Conservation (phyloP, 2,888 invertebrate genomes). For the Nyleta sp. region DNA sequence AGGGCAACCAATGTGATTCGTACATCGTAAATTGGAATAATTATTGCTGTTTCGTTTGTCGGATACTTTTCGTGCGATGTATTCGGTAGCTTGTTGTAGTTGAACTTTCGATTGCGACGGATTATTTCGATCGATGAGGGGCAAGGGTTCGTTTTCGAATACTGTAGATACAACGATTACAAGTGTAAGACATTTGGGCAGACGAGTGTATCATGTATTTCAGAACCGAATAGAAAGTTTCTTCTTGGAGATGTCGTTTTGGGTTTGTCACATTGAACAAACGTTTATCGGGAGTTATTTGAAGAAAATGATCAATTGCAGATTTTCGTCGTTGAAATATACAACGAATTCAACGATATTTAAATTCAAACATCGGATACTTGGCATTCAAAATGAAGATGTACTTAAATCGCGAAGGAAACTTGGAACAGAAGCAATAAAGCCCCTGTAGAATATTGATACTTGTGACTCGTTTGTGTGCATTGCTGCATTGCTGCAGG, state of each 20-base stretch:
- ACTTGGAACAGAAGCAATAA: conserved; percentile 5
- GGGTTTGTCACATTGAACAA: no score
- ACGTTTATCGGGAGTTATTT: no score
- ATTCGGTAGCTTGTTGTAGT: conserved; percentile 12
- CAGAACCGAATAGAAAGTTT: conserved; percentile 39
- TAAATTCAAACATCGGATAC: not conserved
- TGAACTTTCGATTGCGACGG: not conserved
- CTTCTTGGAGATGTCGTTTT: no score
- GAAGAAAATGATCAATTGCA: no score
- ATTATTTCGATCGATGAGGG: not conserved
- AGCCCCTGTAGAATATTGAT: conserved; percentile 1
- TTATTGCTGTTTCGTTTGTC: conserved; percentile 10
- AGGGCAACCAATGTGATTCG: conserved; percentile 42
- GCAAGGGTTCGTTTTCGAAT: conserved; percentile 6
- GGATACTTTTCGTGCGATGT: conserved; percentile 7
- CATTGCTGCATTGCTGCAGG: conserved; percentile 7
- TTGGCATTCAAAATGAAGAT: not conserved
- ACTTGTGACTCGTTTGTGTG: not conserved
- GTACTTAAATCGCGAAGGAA: not conserved
- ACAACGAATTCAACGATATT: conserved; percentile 1
- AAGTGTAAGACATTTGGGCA: conserved; percentile 5
- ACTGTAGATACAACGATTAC: conserved; percentile 25
- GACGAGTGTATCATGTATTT: conserved; percentile 39
- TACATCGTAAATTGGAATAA: conserved; percentile 4
- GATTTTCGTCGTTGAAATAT: no score